Percentiles rank a stretch among this genome's conserved stretches.
Evolutionary conservation across 2,888 invertebrate genomes (phyloP).

Genomic region (Drosophila hamatofila): DNA sequence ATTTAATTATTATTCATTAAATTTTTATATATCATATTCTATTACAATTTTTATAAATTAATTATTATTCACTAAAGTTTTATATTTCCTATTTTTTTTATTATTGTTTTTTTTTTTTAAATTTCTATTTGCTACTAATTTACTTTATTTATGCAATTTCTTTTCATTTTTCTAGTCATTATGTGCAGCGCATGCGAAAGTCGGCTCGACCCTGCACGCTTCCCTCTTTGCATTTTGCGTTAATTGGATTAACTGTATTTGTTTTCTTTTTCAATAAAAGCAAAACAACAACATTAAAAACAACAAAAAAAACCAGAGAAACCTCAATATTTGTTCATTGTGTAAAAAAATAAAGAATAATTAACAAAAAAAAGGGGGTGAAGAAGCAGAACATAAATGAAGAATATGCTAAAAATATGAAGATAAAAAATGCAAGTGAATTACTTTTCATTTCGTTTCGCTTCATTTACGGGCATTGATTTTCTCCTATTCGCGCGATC

Average conservation of each 20-base stretch:
- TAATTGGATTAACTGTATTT: slow-evolving; percentile 76
- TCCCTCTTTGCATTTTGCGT: slow-evolving; percentile 60
- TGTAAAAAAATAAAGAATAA: slow-evolving; percentile 12
- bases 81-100: too few species aligned
- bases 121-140: too few species aligned
- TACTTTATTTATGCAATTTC: neutral
- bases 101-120: too few species aligned
- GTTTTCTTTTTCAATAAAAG: slow-evolving; percentile 58
- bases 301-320: slow-evolving; percentile 40
- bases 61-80: too few species aligned
- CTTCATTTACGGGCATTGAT: slow-evolving; percentile 19
- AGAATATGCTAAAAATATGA: slow-evolving; percentile 55
- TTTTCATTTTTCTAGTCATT: neutral
- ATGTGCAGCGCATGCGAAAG: slow-evolving; percentile 38
- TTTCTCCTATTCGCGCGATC: slow-evolving; percentile 39
- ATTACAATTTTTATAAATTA: too few species aligned
- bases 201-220: slow-evolving; percentile 23
- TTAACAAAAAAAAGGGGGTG: neutral
- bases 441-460: slow-evolving; percentile 54
- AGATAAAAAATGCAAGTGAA: slow-evolving; percentile 63
- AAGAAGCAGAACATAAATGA: slow-evolving; percentile 20
- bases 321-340: slow-evolving; percentile 64
- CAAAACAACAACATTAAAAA: slow-evolving; percentile 7
- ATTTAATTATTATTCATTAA: too few species aligned
- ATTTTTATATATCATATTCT: too few species aligned